These are phyloP conservation scores for Phocides pigmalion DNA, from an alignment of 1,140 invertebrate species.

Conservation along the genomic window DNA sequence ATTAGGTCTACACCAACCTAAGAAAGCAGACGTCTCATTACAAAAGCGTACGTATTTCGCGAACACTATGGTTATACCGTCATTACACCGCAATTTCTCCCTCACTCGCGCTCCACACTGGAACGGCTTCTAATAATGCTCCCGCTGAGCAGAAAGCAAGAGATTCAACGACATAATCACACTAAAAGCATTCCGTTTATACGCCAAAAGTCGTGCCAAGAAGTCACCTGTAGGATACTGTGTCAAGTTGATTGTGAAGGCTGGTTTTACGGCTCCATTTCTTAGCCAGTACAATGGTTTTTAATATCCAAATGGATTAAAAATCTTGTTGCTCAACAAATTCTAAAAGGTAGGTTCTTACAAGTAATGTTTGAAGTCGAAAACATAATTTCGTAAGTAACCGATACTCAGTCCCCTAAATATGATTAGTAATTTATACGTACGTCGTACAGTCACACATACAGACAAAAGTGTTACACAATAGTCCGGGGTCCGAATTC, in stretches of 20 bases:
- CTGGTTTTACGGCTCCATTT: slow-evolving; percentile 5
- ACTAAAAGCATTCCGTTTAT: slow-evolving; percentile 63
- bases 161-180: slow-evolving; percentile 70
- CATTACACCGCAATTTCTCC: slow-evolving; percentile 60
- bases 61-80: slow-evolving; percentile 47
- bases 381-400: too few species aligned
- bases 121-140: slow-evolving; percentile 67
- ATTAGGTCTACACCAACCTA: slow-evolving; percentile 24
- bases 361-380: too few species aligned
- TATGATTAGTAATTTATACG: too few species aligned
- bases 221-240: slow-evolving; percentile 19
- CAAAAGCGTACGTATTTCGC: slow-evolving; percentile 37
- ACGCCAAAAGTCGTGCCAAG: slow-evolving; percentile 20
- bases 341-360: too few species aligned
- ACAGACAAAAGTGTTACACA: too few species aligned
- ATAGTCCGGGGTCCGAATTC: too few species aligned
- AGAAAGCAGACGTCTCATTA: slow-evolving; percentile 42
- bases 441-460: too few species aligned
- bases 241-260: slow-evolving; percentile 17
- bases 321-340: too few species aligned
- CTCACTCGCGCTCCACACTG: slow-evolving; percentile 43
- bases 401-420: too few species aligned
- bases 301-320: slow-evolving; percentile 12
- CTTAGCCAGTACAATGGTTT: background rate
- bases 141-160: slow-evolving; percentile 54